These are phyloP conservation scores for Phylloscopus collybita DNA, from an alignment of 2,797 vertebrate genomes.

Conservation along the genomic window DNA sequence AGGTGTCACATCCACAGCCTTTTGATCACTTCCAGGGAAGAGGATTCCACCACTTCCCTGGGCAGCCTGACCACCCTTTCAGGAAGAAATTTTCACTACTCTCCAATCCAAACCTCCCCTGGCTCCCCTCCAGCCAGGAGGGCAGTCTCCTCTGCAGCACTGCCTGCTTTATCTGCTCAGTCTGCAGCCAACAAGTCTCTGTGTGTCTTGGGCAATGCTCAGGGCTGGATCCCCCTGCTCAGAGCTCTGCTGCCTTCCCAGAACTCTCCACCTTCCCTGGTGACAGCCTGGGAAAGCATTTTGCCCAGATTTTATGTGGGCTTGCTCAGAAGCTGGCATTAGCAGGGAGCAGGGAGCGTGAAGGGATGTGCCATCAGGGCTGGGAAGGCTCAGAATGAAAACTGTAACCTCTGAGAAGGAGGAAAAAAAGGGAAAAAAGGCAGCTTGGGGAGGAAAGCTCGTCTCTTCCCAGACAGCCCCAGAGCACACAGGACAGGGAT, in stretches of 20 bases:
- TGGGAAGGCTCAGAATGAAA: not conserved
- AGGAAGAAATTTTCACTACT: accelerated
- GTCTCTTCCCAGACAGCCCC: not conserved
- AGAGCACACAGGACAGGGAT: not conserved
- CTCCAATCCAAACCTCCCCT: not conserved
- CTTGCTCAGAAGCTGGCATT: not conserved
- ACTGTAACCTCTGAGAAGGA: not conserved
- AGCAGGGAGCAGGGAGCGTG: not conserved
- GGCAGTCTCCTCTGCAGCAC: not conserved
- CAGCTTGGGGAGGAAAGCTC: not conserved
- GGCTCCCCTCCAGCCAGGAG: not conserved
- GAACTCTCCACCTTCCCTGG: not conserved
- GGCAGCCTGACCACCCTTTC: not conserved
- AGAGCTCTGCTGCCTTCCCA: not conserved
- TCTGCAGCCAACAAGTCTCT: not conserved
- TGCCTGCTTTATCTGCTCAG: not conserved
- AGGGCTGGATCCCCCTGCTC: not conserved
- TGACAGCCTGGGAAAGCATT: not conserved
- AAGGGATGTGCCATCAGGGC: not conserved
- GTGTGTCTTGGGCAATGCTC: not conserved
- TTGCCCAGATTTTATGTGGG: not conserved
- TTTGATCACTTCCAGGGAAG: not conserved
- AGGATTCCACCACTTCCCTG: not conserved
- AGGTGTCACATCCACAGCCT: not conserved
- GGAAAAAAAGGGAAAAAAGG: accelerated